Percentiles rank a stretch among this genome's conserved stretches.
These are phyloP conservation scores for Willisornis vidua DNA, from an alignment of 2,113 vertebrate species.

Conservation along the genomic window DNA sequence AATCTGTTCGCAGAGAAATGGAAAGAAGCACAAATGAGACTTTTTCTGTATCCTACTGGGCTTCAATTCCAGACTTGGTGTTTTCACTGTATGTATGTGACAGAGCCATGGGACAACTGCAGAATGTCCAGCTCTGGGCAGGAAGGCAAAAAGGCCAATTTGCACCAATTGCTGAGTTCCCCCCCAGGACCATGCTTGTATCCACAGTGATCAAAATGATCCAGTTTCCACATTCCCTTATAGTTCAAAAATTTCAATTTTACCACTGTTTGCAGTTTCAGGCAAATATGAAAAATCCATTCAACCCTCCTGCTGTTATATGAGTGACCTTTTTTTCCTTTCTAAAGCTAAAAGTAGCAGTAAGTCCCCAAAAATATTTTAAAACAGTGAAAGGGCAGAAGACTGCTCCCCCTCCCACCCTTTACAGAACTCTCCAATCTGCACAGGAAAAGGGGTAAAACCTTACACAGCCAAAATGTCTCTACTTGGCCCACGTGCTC, in stretches of 20 bases:
- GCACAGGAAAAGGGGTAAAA: neutral
- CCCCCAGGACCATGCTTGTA: neutral
- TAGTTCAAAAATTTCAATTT: neutral
- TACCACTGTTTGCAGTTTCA: neutral
- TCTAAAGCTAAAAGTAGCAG: neutral
- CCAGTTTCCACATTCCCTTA: neutral
- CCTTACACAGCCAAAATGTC: neutral
- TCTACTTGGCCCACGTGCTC: accelerated
- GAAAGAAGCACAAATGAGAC: neutral
- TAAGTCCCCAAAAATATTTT: neutral
- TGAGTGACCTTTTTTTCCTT: neutral
- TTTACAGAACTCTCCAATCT: neutral
- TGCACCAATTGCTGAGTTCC: neutral
- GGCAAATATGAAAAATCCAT: neutral
- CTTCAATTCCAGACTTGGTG: neutral
- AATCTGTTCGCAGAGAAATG: neutral
- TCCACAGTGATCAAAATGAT: neutral
- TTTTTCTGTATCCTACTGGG: neutral
- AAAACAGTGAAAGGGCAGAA: neutral
- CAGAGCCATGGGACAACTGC: neutral
- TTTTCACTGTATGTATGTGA: neutral
- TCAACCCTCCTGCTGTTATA: neutral
- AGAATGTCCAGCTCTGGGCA: neutral
- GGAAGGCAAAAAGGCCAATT: neutral
- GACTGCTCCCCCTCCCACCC: neutral